Evolutionary conservation across 2,888 invertebrate genomes (phyloP), one percentile per base, ranked within the genome.

Genomic region (Acleris laterana): DNA sequence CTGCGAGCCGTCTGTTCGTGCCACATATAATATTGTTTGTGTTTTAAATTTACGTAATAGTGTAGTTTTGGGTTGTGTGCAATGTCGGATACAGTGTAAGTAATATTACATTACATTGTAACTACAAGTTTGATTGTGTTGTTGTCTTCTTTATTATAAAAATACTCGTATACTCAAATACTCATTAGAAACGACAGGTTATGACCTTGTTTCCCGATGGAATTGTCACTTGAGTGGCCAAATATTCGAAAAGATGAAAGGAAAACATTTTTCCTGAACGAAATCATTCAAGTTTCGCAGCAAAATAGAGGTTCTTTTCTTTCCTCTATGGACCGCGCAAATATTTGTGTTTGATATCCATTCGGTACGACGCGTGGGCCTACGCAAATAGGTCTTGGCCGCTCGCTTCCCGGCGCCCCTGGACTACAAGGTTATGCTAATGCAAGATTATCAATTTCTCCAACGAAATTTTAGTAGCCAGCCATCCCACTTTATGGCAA

Each of bases 341-440:
- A 72, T 72, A 69, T 72, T 69, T 77, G 79, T 80, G 74, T 81
- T 82, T 81, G 77, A 73, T 75, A 80, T 82, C 73, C 76, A 82
- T 83, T 83, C 78, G 77, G 71, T 75, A 68, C 69, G 73, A 76
- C 77, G 76, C 76, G 74, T 73, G 73, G 71, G 73, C 76, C 76
- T 72, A 71, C 75, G 76, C 73, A 85, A 85, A 83, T 88, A 83
- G 81, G 83, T 85, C 83, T 82, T 70, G 80, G 79, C 66, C 78
- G 67, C 67, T 69, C 72, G 74, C 48, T 50, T 78, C 74, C 75
- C 74, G 69, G 51, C 67, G 72, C 60, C 68, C 64, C 59, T 69
- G 71, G 59, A 72, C 22, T 51, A 72, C 78, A 78, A 76, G 77
- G 77, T 71, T 74, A 68, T 60, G 69, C 64, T 65, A 63, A 69